Evolutionary conservation across 2,888 invertebrate genomes (phyloP), one percentile per base, ranked within the genome.

Genomic region (Prenolepis imparis): DNA sequence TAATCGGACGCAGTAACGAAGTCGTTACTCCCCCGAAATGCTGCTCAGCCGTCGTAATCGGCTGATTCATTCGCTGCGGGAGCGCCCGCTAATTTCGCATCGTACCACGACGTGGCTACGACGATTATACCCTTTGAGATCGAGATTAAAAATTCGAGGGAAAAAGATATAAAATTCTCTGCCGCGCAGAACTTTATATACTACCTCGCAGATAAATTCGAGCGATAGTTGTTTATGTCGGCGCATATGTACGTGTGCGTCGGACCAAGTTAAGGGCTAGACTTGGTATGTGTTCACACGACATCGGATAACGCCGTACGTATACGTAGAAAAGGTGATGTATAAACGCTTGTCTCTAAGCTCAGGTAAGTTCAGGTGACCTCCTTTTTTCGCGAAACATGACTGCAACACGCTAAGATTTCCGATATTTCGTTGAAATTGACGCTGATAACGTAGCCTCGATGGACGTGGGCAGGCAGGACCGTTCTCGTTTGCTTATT

Each of bases 341-440:
- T 75, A 52, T 52, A 86, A 89, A 87, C 78, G 88, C 83, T 88
- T 88, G 87, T 88, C 87, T 87, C 82, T 75, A 28, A 57, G n/a
- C 61, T 21, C 67, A 52, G 18, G 44, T 48, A 82, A 87, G 44
- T n/a, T 28, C 77, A 66, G 70, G 77, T 78, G 88, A 86, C 87
- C 88, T 75, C 81, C 24, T 87, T 87, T 72, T 72, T 59, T 59
- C 52, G 11, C 41, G 61, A 77, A 84, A 86, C 88, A 83, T 67
- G 57, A 64, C 82, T 32, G 55, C 59, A 63, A 70, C 87, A 86
- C 84, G 86, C 84, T 55, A 87, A 87, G 87, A 89, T 88, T 89
- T 73, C 67, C 89, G 87, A 87, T 89, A 89, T 81, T 89, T 84
- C 82, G 73, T 5, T 36, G 36, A 87, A 88, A 88, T 83, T 82